A percentile compares a stretch with the other conserved stretches of the same genome.
These are phyloP conservation scores for Peromyscus eremicus DNA, from an alignment of 2,797 vertebrate genomes.

Conservation along the genomic window DNA sequence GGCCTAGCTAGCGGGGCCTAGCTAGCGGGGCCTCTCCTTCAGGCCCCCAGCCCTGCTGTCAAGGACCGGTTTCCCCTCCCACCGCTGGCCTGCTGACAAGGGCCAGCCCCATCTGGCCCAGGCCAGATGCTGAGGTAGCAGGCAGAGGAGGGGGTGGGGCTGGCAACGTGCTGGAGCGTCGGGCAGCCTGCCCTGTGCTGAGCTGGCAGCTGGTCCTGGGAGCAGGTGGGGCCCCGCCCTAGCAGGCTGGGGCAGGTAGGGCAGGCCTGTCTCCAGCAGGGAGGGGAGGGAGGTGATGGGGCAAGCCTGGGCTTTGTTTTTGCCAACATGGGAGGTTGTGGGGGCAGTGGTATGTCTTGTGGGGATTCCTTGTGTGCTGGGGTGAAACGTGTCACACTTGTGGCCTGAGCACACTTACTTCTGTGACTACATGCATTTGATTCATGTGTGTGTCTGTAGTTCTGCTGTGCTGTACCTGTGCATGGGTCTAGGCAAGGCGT, in stretches of 20 bases:
- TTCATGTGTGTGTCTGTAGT: background rate
- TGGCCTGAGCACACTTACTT: background rate
- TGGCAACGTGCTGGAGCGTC: background rate
- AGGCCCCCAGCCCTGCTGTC: background rate
- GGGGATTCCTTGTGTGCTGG: slow-evolving; percentile 8
- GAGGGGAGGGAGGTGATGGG: slow-evolving; percentile 15
- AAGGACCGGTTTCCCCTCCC: background rate
- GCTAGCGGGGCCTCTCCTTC: background rate
- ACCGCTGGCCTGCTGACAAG: slow-evolving; percentile 16
- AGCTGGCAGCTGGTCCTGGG: slow-evolving; percentile 70
- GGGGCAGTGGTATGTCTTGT: background rate
- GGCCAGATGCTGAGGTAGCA: slow-evolving; percentile 79
- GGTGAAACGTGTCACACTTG: background rate
- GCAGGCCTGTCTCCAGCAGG: slow-evolving; percentile 45
- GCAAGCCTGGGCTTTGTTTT: slow-evolving; percentile 67
- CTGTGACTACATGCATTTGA: background rate
- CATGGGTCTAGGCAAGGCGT: background rate
- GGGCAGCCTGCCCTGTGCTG: slow-evolving; percentile 73
- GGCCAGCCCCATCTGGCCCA: slow-evolving; percentile 32
- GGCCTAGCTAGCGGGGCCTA: background rate
- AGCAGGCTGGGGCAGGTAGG: slow-evolving; percentile 73
- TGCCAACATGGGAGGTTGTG: slow-evolving; percentile 44
- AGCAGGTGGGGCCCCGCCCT: slow-evolving; percentile 69
- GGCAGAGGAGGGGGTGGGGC: slow-evolving; percentile 60
- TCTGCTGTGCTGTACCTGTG: background rate